Evolutionary conservation across 30 jellyfish, hydroid and myxozoan species (phyloP), one percentile per base, ranked within the genome.

Genomic region (Hydractinia echinata): DNA sequence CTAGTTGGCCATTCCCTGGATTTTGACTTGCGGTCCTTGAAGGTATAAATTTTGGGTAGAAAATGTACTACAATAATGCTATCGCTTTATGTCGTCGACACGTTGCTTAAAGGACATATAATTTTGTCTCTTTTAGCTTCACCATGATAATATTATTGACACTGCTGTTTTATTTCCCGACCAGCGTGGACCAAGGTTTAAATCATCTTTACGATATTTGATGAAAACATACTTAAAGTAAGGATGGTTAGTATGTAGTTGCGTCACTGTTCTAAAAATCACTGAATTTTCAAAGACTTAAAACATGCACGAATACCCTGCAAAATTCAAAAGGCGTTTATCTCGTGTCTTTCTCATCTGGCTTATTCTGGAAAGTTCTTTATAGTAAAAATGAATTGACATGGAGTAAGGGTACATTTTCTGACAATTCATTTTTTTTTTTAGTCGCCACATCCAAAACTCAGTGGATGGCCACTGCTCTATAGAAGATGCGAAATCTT

Each of bases 1-100:
- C 70, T 91, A 18, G 72, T 86, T 83, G 97, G 97, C 0, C 97
- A 91, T 84, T 91, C 97, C 7, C 83, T 91, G 13, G 95, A 91
- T 21, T 70, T 85, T 72, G 97, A 91, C 56, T 67, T 91, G 77
- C 66, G 95, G 54, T 84, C 87, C 53, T 77, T 89, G 44, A 85
- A 83, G 80, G 97, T 89, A 54, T 13, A 0, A 30, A 0, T 30
- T 30, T 30, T 30, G 44, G 1, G 44, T 30, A 2, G 44, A 30
- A 30, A 30, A 30, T 30, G 44, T 30, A 2, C 44, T 30, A 30
- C 44, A 30, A 30, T 30, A 30, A 30, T 30, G 44, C 44, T 2
- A 30, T 30, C 44, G 44, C 44, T 30, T 30, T 30, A 30, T 2
- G 44, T 30, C 44, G 44, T 30, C 44, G 2, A 30, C 44, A 30